phyloP scores from a whole-genome alignment of 2,113 vertebrate genomes.

The Paradisaea rubra region DNA sequence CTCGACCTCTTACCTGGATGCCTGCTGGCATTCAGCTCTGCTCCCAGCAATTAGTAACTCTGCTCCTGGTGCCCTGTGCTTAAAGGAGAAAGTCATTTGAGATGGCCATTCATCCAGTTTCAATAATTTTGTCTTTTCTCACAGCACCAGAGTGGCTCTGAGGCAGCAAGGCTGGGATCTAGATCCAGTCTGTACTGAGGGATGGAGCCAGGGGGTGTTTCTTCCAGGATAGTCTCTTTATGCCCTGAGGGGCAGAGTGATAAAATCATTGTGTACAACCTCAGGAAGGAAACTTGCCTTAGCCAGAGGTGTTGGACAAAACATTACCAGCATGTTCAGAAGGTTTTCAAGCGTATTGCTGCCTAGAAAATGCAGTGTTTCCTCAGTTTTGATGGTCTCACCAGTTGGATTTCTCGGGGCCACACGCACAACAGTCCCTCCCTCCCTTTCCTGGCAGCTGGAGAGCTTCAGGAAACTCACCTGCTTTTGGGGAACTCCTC shows the following conservation, averaged over 20 bases:
- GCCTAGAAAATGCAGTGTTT: not conserved
- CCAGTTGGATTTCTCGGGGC: not conserved
- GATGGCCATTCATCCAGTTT: not conserved
- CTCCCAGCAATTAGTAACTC: not conserved
- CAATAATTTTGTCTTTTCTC: not conserved
- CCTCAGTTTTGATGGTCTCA: not conserved
- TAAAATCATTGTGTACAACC: fast-evolving
- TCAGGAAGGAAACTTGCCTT: not conserved
- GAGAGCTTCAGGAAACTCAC: not conserved
- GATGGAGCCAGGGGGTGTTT: not conserved
- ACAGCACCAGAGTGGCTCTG: fast-evolving
- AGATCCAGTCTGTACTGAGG: not conserved
- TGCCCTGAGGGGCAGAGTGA: not conserved
- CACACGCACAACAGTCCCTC: fast-evolving
- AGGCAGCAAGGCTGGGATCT: not conserved
- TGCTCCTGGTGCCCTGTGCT: not conserved
- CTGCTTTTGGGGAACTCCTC: not conserved
- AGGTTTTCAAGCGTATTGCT: not conserved
- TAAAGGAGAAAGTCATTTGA: not conserved
- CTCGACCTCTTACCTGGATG: not conserved
- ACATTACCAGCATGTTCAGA: not conserved
- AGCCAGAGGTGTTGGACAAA: not conserved
- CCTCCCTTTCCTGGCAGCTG: not conserved
- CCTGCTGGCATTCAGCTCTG: not conserved
- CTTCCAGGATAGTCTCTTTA: not conserved